Conservation (phyloP, 2,113 vertebrate species). For the Haplotaxodon microlepis region DNA sequence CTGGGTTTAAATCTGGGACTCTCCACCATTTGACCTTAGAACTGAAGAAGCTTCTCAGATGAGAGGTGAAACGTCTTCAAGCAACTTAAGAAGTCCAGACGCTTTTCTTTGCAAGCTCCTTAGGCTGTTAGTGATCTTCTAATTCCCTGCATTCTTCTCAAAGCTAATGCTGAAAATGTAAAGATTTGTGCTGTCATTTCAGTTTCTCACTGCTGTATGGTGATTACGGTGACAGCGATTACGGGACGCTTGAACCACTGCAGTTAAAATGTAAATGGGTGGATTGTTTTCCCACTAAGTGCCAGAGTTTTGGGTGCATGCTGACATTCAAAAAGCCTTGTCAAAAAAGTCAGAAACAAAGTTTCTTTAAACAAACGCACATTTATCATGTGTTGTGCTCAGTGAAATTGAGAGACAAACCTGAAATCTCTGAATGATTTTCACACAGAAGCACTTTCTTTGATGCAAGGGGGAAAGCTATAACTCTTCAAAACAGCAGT, state of each 20-base stretch:
- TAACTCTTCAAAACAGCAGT: constrained; percentile 79
- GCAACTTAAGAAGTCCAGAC: fast-evolving
- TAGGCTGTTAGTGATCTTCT: background rate
- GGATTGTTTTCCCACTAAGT: background rate
- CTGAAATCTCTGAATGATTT: constrained; percentile 74
- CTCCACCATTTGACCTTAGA: background rate
- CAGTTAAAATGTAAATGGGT: background rate
- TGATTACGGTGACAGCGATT: constrained; percentile 12
- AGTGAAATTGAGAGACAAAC: constrained; percentile 52
- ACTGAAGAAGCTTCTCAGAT: fast-evolving
- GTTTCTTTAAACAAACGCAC: constrained; percentile 18
- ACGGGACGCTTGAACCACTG: constrained; percentile 2
- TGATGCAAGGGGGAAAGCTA: constrained; percentile 71
- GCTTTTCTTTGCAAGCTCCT: background rate
- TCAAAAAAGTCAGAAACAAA: constrained; percentile 29
- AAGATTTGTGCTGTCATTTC: constrained; percentile 23
- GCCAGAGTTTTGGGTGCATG: background rate
- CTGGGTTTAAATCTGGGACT: fast-evolving
- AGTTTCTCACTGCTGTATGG: constrained; percentile 21
- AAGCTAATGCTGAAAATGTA: constrained; percentile 25
- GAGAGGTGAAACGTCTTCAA: background rate
- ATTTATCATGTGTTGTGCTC: constrained; percentile 40
- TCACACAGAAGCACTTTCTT: constrained; percentile 65
- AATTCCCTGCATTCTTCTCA: background rate
- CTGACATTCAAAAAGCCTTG: constrained; percentile 27